phyloP scores from a whole-genome alignment of 2,113 vertebrate genomes.

The Dicerorhinus sumatrensis region DNA sequence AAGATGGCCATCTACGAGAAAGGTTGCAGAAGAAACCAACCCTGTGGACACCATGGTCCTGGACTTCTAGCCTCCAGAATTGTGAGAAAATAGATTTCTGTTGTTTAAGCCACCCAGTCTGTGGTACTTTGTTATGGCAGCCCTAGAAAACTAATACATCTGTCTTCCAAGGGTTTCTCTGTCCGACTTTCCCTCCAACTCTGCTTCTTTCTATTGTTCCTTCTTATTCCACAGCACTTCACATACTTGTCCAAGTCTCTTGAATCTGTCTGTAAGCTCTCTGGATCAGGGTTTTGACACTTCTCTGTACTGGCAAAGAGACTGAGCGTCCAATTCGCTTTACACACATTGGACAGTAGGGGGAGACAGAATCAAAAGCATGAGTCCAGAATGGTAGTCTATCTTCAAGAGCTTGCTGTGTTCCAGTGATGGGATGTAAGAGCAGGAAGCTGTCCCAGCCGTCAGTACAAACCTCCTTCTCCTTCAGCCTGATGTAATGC shows the following conservation, averaged over 20 bases:
- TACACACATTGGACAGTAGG: not conserved
- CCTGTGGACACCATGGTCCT: fast-evolving
- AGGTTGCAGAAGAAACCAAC: not conserved
- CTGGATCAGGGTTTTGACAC: not conserved
- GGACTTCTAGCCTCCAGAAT: not conserved
- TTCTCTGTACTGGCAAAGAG: not conserved
- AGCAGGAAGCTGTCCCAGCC: no score
- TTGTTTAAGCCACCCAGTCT: not conserved
- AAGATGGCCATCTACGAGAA: not conserved
- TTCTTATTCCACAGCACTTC: not conserved
- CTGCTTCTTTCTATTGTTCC: not conserved
- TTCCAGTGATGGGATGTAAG: not conserved
- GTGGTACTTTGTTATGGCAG: not conserved
- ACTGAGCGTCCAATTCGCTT: not conserved
- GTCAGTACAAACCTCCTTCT: not conserved
- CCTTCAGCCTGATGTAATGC: not conserved
- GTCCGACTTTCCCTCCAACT: not conserved
- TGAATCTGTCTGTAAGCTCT: not conserved
- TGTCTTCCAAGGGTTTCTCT: not conserved
- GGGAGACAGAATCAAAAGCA: not conserved
- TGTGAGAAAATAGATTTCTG: not conserved
- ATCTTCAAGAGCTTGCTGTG: not conserved
- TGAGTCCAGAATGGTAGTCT: fast-evolving
- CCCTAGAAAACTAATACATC: not conserved
- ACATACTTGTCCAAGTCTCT: not conserved